phyloP scores from a whole-genome alignment of 1,140 invertebrate species.

The Eumaeus atala region DNA sequence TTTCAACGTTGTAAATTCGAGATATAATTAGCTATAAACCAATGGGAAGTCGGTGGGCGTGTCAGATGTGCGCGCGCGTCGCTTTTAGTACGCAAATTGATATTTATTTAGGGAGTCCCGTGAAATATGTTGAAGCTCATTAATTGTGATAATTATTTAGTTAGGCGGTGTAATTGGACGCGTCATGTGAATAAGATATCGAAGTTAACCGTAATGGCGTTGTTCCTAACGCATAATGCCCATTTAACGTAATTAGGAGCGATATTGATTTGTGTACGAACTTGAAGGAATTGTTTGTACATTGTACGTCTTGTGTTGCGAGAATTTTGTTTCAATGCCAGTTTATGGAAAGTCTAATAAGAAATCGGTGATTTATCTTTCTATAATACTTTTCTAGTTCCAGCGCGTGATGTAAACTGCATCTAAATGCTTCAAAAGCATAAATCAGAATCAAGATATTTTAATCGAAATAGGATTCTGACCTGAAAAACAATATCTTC shows the following conservation, averaged over 20 bases:
- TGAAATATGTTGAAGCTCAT: constrained; percentile 59
- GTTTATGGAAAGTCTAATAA: too few relatives aligned
- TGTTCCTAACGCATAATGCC: constrained; percentile 10
- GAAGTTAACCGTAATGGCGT: constrained; percentile 12
- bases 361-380: too few relatives aligned
- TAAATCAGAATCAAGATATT: too few relatives aligned
- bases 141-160: constrained; percentile 72
- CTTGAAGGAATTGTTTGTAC: constrained; percentile 16
- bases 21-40: constrained; percentile 67
- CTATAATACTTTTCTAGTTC: too few relatives aligned
- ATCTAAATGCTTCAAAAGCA: too few relatives aligned
- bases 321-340: constrained; percentile 1
- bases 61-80: constrained; percentile 42
- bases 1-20: constrained; percentile 38
- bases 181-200: constrained; percentile 44
- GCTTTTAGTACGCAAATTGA: constrained; percentile 39
- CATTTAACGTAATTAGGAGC: constrained; percentile 22
- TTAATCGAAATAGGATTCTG: too few relatives aligned
- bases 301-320: constrained; percentile 11
- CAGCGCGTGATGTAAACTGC: too few relatives aligned
- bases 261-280: constrained; percentile 29
- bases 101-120: constrained; percentile 52
- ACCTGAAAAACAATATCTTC: too few relatives aligned
- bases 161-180: constrained; percentile 63
- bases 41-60: constrained; percentile 56